Conservation (phyloP, 1,140 invertebrate species). For the Ectropis grisescens region DNA sequence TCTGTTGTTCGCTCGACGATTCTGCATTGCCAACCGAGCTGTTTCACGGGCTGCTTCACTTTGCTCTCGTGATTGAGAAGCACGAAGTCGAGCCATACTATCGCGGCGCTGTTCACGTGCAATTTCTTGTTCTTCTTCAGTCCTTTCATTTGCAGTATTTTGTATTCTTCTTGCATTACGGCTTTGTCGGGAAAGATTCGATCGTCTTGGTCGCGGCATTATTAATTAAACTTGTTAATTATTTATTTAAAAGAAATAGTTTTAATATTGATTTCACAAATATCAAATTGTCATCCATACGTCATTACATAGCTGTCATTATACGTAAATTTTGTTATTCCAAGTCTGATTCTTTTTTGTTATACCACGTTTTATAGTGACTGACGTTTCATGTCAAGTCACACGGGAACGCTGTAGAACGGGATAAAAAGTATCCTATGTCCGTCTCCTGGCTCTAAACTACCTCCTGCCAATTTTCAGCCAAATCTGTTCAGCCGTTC, state of each 20-base stretch:
- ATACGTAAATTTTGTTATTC: too few relatives aligned
- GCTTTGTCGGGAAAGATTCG: constrained; percentile 3
- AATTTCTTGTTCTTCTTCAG: too few relatives aligned
- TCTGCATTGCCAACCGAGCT: constrained; percentile 29
- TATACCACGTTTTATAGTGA: constrained; percentile 17
- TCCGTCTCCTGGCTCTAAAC: too few relatives aligned
- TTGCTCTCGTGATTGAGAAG: constrained; percentile 32
- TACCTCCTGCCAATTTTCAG: too few relatives aligned
- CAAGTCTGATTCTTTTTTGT: constrained; percentile 18
- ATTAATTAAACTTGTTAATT: too few relatives aligned
- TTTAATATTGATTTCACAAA: too few relatives aligned
- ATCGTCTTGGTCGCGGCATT: too few relatives aligned
- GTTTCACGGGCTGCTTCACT: constrained; percentile 41
- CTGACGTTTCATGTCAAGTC: constrained; percentile 16
- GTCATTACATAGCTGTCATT: too few relatives aligned
- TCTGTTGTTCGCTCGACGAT: constrained; percentile 27
- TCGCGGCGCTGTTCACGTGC: constrained; percentile 20
- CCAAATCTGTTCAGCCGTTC: constrained; percentile 3
- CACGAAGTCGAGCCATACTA: constrained; percentile 31
- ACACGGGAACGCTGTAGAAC: constrained; percentile 15
- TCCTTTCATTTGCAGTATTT: too few relatives aligned
- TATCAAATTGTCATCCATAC: too few relatives aligned
- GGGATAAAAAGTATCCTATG: constrained; percentile 16
- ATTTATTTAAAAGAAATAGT: too few relatives aligned
- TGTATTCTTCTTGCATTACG: background rate